Base-by-base conservation (phyloP, 2,113 vertebrate genomes). In the Python bivittatus region DNA sequence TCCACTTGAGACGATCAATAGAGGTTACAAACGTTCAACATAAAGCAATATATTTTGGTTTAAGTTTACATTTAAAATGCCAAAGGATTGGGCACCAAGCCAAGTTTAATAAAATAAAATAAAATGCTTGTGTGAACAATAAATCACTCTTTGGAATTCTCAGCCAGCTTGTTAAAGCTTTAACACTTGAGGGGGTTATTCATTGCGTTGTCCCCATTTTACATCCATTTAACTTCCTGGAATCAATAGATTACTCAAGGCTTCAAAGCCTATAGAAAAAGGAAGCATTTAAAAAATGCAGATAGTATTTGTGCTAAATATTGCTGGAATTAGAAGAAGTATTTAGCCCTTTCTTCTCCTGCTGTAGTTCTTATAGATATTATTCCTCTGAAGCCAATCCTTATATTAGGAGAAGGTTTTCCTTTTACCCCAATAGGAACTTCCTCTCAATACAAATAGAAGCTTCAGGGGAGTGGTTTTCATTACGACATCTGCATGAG, bases 11-110 rank as follows among this genome's bases (percentile, higher is more conserved):
- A 1, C 2, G 79, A 96, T 95, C 90, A 91, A 94, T 97, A 95
- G 94, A 96, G 91, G 95, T 97, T 97, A 96, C 93, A 97, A 97
- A 95, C 94, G 94, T 94, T 95, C 93, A 3, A 2, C 93, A 86
- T 93, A 93, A 96, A 95, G 91, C 92, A 94, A 96, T 96, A 92
- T 94, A 92, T 96, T 94, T 79, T 90, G 94, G 57, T 89, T 89
- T 54, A 92, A 87, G 61, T 92, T 96, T 86, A 91, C 88, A 92
- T 90, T 97, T 95, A 95, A 94, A 96, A 94, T 96, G 91, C 86
- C 95, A 93, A 95, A 94, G 86, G 84, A 93, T 95, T 95, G 92
- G 97, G 83, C 94, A 94, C 88, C 90, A 90, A 95, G 92, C 93
- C 95, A 96, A 72, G 84, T 92, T 96, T 95, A 96, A 94, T 96